Evolutionary conservation across 1,140 invertebrate genomes (phyloP), one percentile per base, ranked within the genome.

Genomic region (Brachionus sp.): DNA sequence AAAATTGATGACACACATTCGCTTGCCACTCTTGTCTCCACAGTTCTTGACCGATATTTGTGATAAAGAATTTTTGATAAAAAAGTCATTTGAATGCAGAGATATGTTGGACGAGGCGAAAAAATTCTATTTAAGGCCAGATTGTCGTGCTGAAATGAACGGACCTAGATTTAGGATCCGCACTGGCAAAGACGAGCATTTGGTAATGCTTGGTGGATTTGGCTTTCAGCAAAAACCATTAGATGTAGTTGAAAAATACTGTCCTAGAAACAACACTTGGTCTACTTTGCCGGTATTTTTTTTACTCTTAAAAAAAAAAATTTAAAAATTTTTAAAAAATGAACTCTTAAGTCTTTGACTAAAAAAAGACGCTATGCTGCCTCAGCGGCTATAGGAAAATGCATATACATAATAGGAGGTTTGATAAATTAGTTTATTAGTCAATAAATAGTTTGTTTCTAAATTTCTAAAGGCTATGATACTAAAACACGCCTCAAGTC

Each of bases 71-170:
- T 90, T 97, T 35, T 90, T 98, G 19, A 95, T 99, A 62, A 93
- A 96, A 86, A 95, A 94, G 70, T 96, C 98, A 89, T 96, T 98
- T 87, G 93, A 94, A 0, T 98, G 96, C 88, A 91, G 97, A 83
- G 97, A 99, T 89, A 90, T 98, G 53, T 94, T 98, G 19, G 97
- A 98, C 87, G 97, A 98, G 90, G 97, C 97, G 64, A 98, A 98
- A 89, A 98, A 98, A 89, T 98, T 98, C 29, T 84, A 77, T 80
- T 89, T 90, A 98, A 33, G 90, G 98, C 64, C 90, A 98, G 86
- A 97, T 96, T 0, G 96, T 98, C 90, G 97, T 98, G 16, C 35
- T 9, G 46, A 83, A 57, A 62, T 85, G 85, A 84, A 78, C 84
- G 42, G 50, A 39, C 16, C 80, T 53, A 33, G 68, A 50, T 35